Evolutionary conservation across 2,888 invertebrate species (phyloP).

Genomic region (Ichneumon xanthorius): DNA sequence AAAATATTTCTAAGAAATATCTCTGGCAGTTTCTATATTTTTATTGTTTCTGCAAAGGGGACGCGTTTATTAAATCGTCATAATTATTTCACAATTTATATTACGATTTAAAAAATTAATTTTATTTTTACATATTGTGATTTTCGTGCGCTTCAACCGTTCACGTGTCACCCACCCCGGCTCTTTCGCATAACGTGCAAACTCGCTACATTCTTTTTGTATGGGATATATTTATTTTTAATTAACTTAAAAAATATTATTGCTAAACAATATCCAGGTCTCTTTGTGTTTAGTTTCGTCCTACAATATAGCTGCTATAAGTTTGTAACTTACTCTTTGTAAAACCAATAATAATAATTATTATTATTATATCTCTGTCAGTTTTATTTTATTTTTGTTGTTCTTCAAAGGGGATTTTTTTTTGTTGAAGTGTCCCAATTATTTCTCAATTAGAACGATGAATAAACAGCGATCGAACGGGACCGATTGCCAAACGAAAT

Average conservation of each 20-base stretch:
- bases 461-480: constrained; percentile 37
- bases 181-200: constrained; percentile 22
- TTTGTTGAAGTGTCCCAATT: neutral
- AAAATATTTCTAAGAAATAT: neutral
- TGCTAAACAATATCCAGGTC: neutral
- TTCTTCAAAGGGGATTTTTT: neutral
- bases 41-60: neutral
- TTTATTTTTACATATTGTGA: neutral
- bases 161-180: constrained; percentile 67
- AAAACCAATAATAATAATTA: too few species aligned
- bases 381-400: neutral
- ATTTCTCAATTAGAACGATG: constrained; percentile 6
- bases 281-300: too few species aligned
- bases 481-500: constrained; percentile 60
- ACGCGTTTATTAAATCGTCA: too few species aligned
- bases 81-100: too few species aligned
- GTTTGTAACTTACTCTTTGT: too few species aligned
- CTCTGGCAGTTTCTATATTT: too few species aligned
- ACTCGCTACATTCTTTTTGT: constrained; percentile 13
- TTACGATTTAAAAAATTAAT: too few species aligned
- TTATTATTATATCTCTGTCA: neutral
- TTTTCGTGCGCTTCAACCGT: constrained; percentile 44
- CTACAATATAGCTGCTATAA: too few species aligned
- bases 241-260: neutral
- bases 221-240: too few species aligned